Conservation (phyloP, 2,797 vertebrate genomes). For the Bradypus variegatus region DNA sequence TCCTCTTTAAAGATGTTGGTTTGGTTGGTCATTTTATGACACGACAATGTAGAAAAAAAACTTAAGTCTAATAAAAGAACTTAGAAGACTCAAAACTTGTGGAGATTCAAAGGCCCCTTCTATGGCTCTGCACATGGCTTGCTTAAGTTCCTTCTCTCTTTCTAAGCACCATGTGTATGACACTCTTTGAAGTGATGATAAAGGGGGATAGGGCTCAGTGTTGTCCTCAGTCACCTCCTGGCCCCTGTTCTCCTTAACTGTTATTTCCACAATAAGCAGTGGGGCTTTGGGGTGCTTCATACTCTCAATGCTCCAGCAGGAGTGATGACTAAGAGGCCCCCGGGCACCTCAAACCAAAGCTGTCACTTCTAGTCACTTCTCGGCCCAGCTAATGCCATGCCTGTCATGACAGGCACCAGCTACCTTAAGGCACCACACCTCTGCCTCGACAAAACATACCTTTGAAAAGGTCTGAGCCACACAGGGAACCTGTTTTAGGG, state of each 20-base stretch:
- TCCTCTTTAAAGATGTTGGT: not conserved
- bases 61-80: not conserved
- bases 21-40: not conserved
- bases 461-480: constrained; percentile 72
- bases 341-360: constrained; percentile 76
- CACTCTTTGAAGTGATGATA: constrained; percentile 31
- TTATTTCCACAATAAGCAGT: constrained; percentile 60
- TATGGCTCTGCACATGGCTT: not conserved
- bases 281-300: constrained; percentile 61
- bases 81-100: not conserved
- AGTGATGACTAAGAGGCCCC: constrained; percentile 76
- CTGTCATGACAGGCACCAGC: constrained; percentile 93
- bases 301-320: constrained; percentile 65
- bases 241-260: constrained; percentile 19
- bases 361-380: constrained; percentile 90
- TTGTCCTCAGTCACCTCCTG: not conserved
- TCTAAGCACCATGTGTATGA: not conserved
- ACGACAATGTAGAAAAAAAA: not conserved
- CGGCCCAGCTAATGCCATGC: constrained; percentile 84
- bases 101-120: not conserved
- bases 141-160: not conserved
- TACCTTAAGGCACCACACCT: constrained; percentile 88
- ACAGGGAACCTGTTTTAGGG: constrained; percentile 69
- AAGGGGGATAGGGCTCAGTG: not conserved
- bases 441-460: constrained; percentile 74